These are phyloP conservation scores for Microplitis manilae DNA, from an alignment of 2,888 invertebrate genomes.

Conservation along the genomic window DNA sequence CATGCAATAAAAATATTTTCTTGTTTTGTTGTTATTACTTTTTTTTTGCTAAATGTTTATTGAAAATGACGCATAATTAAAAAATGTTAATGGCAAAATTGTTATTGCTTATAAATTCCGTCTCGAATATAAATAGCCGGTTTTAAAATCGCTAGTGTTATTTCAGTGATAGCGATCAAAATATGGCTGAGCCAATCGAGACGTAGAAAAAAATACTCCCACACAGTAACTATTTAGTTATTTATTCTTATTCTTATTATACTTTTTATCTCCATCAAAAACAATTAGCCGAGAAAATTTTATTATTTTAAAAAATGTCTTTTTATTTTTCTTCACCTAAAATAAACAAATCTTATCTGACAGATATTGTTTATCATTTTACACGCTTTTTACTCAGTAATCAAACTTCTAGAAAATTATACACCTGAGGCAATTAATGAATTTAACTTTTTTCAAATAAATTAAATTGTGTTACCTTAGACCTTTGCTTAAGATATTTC, in stretches of 20 bases:
- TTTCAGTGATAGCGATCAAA: not conserved
- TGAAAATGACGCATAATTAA: not conserved
- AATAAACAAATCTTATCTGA: not conserved
- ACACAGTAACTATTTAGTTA: not conserved
- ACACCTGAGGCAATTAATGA: not conserved
- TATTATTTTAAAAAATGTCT: not conserved
- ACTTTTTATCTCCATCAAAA: not conserved
- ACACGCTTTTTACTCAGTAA: not conserved
- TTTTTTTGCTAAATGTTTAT: not conserved
- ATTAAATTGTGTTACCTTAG: slow-evolving; percentile 66
- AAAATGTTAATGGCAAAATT: slow-evolving; percentile 6
- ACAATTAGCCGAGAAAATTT: not conserved
- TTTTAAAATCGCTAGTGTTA: not conserved
- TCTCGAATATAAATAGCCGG: not conserved
- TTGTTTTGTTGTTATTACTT: not conserved
- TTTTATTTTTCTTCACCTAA: not conserved
- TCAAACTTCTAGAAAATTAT: not conserved
- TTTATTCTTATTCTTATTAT: not conserved
- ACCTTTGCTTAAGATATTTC: slow-evolving; percentile 71
- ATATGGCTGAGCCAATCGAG: not conserved
- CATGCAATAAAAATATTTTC: not conserved
- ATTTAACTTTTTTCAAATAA: not conserved
- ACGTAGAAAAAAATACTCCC: not conserved
- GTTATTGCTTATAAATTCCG: slow-evolving; percentile 6
- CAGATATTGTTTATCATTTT: not conserved